A percentile compares a stretch with the other conserved stretches of the same genome.
Evolutionary conservation across 1,140 invertebrate genomes (phyloP).

Genomic region (Zaprionus ornatus): DNA sequence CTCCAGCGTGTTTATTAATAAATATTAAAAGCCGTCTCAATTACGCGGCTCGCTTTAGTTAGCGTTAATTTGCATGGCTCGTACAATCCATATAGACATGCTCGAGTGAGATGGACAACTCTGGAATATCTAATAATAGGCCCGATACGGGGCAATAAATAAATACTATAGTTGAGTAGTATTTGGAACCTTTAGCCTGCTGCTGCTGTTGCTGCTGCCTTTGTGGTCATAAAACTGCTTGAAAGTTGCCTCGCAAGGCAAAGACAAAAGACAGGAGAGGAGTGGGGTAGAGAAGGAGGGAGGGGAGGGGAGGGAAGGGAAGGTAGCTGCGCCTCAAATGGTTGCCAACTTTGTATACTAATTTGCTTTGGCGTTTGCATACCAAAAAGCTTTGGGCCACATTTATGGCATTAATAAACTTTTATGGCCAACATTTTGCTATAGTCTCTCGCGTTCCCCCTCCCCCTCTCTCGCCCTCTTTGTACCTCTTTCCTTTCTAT

Average conservation of each 20-base stretch:
- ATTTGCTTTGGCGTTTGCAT: conserved; percentile 76
- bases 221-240: conserved; percentile 48
- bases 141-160: conserved; percentile 59
- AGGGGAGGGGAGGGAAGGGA: not conserved
- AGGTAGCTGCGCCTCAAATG: conserved; percentile 26
- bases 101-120: conserved; percentile 15
- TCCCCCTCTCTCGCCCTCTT: not conserved
- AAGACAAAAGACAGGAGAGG: conserved; percentile 57
- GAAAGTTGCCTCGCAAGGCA: conserved; percentile 37
- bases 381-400: conserved; percentile 66
- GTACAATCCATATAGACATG: conserved; percentile 16
- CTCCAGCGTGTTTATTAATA: conserved; percentile 34
- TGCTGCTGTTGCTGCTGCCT: not conserved
- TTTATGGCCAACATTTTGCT: conserved; percentile 71
- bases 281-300: not conserved
- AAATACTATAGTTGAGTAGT: conserved; percentile 44
- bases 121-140: conserved; percentile 66
- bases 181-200: conserved; percentile 28
- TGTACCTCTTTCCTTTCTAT: not conserved
- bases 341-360: conserved; percentile 77
- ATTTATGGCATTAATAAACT: conserved; percentile 82
- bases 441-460: conserved; percentile 6
- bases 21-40: conserved; percentile 40
- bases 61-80: conserved; percentile 1
- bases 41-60: conserved; percentile 19